Evolutionary conservation across 1,140 invertebrate species (phyloP), one percentile per base, ranked within the genome.

Genomic region (Protaetia brevitarsis): DNA sequence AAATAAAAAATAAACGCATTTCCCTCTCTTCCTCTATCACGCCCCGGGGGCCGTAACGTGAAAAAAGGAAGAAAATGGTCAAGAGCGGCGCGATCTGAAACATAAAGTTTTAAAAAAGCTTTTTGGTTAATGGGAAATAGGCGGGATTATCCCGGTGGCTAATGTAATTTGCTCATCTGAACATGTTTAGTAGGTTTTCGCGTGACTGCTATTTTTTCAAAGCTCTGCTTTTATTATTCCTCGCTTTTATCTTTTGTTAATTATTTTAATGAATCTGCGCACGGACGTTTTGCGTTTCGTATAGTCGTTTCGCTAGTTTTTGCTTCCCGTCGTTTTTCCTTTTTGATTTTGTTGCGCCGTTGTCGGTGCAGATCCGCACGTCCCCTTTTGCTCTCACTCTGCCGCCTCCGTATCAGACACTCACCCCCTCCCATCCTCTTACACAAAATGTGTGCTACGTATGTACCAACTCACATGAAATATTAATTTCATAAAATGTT

Each of bases 131-230:
- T 76, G 74, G 73, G 73, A 72, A 76, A 71, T 71, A 71, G 73
- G 69, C 69, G 73, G 73, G 72, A 74, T 74, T 74, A 74, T 73
- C 69, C 69, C 62, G 68, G 64, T 61, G 66, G 72, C 74, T 76
- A 76, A 76, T 75, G 74, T 76, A 75, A 76, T 76, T 75, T 75
- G 74, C 72, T 75, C 74, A 72, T 75, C 71, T 75, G 70, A 74
- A 75, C 73, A 74, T 75, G 71, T 76, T 75, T 74, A 76, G 73
- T 75, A 71, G 68, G 70, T 68, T 74, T 74, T 76, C 71, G 74
- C 74, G 73, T 76, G 74, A 76, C 74, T 74, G 66, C 60, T 67
- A 69, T 73, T 74, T 75, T 75, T 76, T 72, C 63, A 69, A 73
- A 71, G 69, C 69, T 69, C 63, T 51, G 26, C 26, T 66, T 74